These are phyloP conservation scores for Larimichthys polyactis DNA, from an alignment of 2,113 vertebrate genomes.

Conservation along the genomic window DNA sequence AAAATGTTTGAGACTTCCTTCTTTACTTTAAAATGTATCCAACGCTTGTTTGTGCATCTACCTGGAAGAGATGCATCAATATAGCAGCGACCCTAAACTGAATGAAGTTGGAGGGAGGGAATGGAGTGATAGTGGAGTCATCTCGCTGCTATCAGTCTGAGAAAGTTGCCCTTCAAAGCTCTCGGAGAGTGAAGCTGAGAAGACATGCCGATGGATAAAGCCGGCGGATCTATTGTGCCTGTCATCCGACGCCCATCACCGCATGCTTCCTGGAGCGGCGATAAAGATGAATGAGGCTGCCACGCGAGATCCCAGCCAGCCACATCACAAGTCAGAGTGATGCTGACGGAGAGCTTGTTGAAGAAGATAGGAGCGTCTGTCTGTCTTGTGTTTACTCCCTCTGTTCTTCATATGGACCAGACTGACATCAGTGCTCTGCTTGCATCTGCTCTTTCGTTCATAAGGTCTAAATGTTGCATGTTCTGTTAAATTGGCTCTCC, in stretches of 20 bases:
- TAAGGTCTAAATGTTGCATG: neutral
- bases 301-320: conserved; percentile 25
- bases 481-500: neutral
- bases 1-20: neutral
- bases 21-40: conserved; percentile 36
- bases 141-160: conserved; percentile 46
- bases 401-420: conserved; percentile 8
- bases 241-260: conserved; percentile 55
- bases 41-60: conserved; percentile 19
- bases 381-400: conserved; percentile 27
- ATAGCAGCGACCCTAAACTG: neutral
- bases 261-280: conserved; percentile 22
- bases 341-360: conserved; percentile 47
- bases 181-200: conserved; percentile 54
- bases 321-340: conserved; percentile 37
- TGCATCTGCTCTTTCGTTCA: neutral
- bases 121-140: conserved; percentile 11
- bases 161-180: conserved; percentile 61
- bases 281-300: conserved; percentile 72
- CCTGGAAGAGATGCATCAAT: conserved; percentile 2
- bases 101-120: conserved; percentile 25
- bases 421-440: neutral
- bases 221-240: conserved; percentile 50
- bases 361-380: conserved; percentile 32
- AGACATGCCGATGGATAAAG: conserved; percentile 61